Percentiles rank a stretch among this genome's conserved stretches.
These are phyloP conservation scores for Lonchura striata DNA, from an alignment of 2,113 vertebrate genomes.

Conservation along the genomic window DNA sequence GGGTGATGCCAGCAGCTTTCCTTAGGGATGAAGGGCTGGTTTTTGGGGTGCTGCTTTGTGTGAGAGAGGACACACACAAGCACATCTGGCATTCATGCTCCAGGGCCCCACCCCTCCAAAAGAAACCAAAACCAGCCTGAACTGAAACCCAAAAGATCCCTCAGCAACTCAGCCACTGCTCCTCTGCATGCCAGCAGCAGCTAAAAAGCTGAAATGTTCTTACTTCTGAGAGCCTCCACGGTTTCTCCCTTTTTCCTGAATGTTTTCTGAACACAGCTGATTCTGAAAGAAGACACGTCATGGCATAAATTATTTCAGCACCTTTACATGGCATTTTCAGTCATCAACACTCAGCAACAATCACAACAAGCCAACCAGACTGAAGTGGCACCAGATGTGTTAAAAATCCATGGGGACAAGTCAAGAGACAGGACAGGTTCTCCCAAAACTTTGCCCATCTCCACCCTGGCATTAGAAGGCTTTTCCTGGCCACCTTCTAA, in stretches of 20 bases:
- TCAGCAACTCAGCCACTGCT: background rate
- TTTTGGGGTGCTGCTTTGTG: background rate
- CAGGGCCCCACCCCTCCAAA: background rate
- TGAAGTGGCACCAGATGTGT: background rate
- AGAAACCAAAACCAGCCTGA: background rate
- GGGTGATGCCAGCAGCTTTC: background rate
- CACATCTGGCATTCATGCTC: background rate
- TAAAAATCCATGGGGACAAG: background rate
- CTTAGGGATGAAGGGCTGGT: background rate
- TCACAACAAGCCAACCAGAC: background rate
- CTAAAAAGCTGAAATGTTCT: conserved; percentile 33
- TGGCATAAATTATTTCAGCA: background rate
- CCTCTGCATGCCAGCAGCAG: background rate
- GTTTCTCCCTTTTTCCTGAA: conserved; percentile 85
- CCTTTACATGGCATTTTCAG: background rate
- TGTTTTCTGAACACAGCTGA: conserved; percentile 89
- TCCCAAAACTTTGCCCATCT: background rate
- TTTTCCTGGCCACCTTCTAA: background rate
- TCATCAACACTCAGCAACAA: background rate
- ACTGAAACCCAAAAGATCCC: background rate
- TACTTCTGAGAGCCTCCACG: conserved; percentile 93
- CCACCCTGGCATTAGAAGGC: background rate
- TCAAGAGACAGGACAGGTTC: background rate
- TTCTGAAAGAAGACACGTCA: conserved; percentile 77
- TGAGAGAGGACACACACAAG: background rate